Conservation (phyloP, 2,888 invertebrate species). For the Yponomeuta evonymella region DNA sequence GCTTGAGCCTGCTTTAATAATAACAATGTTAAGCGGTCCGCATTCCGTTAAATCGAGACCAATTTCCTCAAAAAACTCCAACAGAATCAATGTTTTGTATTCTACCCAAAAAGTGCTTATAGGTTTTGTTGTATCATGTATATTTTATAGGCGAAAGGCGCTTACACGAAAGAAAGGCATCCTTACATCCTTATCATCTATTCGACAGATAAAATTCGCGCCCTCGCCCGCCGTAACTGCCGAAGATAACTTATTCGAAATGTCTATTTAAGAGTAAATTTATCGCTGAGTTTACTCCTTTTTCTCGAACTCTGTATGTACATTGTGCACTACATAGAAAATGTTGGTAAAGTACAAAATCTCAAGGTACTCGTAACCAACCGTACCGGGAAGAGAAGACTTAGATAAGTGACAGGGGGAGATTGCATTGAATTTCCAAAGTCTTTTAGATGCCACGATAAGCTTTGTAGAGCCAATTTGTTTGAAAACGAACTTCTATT, state of each 20-base stretch:
- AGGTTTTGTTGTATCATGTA: constrained; percentile 20
- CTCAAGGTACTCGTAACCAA: background rate
- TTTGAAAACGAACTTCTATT: background rate
- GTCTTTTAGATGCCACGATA: background rate
- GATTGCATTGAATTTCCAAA: background rate
- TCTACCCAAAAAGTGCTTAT: no score
- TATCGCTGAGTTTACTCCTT: constrained; percentile 66
- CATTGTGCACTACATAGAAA: background rate
- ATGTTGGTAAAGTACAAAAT: background rate
- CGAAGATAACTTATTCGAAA: constrained; percentile 64
- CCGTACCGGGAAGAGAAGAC: background rate
- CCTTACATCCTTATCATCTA: constrained; percentile 32
- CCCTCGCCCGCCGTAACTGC: constrained; percentile 49
- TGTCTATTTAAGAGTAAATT: constrained; percentile 55
- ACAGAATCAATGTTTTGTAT: no score
- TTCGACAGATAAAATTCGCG: constrained; percentile 51
- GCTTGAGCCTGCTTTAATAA: no score
- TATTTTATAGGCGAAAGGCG: constrained; percentile 29
- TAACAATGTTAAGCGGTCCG: no score
- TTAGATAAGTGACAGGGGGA: background rate
- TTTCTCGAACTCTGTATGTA: constrained; percentile 27
- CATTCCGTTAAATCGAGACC: no score
- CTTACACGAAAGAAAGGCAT: constrained; percentile 25
- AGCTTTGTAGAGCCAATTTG: background rate
- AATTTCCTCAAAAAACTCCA: no score